Evolutionary conservation across 64 coral and sea anemone genomes (phyloP).

Genomic region (Actinia tenebrosa): DNA sequence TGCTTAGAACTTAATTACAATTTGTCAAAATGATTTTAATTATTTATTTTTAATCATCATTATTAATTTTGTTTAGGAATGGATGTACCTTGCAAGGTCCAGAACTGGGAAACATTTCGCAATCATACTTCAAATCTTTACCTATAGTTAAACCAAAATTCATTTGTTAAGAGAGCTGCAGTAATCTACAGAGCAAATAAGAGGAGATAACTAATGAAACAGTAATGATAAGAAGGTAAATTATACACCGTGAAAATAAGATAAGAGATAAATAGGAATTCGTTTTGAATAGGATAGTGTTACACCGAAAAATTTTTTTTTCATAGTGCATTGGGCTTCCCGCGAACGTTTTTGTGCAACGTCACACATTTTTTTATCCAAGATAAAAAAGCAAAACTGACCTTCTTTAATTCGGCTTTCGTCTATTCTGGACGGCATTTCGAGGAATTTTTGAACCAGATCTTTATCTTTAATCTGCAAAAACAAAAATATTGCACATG

Average conservation of each 20-base stretch:
- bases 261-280: neutral
- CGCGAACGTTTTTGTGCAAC: too few species aligned
- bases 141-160: neutral
- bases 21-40: too few species aligned
- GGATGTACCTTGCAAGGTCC: neutral
- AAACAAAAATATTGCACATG: too few species aligned
- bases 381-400: neutral
- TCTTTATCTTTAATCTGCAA: neutral
- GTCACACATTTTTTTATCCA: too few species aligned
- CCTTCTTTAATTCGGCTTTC: neutral
- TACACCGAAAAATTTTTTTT: neutral
- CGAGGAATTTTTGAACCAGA: neutral
- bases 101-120: neutral
- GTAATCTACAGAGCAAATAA: neutral
- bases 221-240: too few species aligned
- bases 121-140: neutral
- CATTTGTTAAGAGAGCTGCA: neutral
- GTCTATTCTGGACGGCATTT: neutral
- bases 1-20: too few species aligned
- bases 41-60: neutral
- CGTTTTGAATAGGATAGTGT: too few species aligned
- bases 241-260: too few species aligned
- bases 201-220: too few species aligned
- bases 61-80: neutral
- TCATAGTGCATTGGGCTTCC: too few species aligned